Percentiles rank a stretch among this genome's conserved stretches.
phyloP scores from a whole-genome alignment of 35 echinoderm and acorn worm genomes.

The Apostichopus californicus region DNA sequence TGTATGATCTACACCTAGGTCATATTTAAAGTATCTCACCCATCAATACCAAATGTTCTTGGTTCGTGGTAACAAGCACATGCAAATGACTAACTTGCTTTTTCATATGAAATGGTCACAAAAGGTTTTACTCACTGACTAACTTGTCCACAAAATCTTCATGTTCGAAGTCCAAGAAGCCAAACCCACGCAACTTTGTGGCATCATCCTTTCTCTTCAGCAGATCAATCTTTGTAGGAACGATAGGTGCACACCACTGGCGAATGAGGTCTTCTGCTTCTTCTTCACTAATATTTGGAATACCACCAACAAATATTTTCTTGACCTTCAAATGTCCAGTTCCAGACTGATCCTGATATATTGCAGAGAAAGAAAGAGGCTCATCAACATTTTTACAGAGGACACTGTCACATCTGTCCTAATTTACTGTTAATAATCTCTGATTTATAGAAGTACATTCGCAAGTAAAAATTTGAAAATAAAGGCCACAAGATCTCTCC shows the following conservation, averaged over 20 bases:
- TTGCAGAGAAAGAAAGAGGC: not conserved
- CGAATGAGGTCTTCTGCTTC: not conserved
- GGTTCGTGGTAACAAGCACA: no score
- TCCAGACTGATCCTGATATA: not conserved
- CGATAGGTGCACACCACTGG: not conserved
- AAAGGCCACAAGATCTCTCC: no score
- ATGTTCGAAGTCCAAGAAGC: conserved; percentile 28
- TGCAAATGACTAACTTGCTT: no score
- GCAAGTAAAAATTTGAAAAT: no score
- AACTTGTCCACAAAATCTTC: conserved; percentile 23
- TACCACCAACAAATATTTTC: conserved; percentile 28
- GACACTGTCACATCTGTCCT: no score
- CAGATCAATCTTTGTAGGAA: not conserved
- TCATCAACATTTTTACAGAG: no score
- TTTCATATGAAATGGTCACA: no score
- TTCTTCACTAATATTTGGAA: not conserved
- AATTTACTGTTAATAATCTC: no score
- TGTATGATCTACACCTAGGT: no score
- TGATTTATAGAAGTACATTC: no score
- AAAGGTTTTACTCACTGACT: conserved; percentile 12
- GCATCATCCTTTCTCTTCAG: not conserved
- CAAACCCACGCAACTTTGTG: conserved; percentile 16
- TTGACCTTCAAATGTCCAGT: not conserved
- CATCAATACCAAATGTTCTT: no score
- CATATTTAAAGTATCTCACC: no score